Conservation (phyloP, 2,888 invertebrate genomes). For the Rhodophaea formosa region DNA sequence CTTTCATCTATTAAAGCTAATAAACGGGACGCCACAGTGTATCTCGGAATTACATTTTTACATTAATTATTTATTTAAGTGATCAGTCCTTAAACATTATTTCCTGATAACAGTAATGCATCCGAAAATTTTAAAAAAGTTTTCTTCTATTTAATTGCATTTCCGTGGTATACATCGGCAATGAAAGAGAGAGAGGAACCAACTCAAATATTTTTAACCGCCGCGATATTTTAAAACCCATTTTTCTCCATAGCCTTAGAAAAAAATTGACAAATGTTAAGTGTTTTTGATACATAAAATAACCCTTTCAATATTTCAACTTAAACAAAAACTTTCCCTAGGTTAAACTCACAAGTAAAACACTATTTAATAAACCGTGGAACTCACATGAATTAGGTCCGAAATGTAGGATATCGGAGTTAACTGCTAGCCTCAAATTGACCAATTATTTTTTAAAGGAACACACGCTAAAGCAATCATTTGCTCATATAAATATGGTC, state of each 20-base stretch:
- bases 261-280: no score
- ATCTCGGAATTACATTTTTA: constrained; percentile 3
- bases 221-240: constrained; percentile 1
- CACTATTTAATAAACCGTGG: not conserved
- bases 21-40: not conserved
- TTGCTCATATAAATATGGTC: not conserved
- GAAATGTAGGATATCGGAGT: not conserved
- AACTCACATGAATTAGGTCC: not conserved
- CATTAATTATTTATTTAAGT: not conserved
- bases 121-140: not conserved
- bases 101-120: not conserved
- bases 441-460: constrained; percentile 6
- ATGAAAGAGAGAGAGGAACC: no score
- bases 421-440: not conserved
- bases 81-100: not conserved
- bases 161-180: no score
- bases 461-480: not conserved
- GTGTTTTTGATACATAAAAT: no score
- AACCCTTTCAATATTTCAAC: no score
- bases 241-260: not conserved
- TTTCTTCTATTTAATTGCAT: no score
- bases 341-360: not conserved
- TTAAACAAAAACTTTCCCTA: not conserved
- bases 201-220: not conserved
- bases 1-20: no score